phyloP scores from a whole-genome alignment of 2,888 invertebrate genomes.

The Catocala fraxini region DNA sequence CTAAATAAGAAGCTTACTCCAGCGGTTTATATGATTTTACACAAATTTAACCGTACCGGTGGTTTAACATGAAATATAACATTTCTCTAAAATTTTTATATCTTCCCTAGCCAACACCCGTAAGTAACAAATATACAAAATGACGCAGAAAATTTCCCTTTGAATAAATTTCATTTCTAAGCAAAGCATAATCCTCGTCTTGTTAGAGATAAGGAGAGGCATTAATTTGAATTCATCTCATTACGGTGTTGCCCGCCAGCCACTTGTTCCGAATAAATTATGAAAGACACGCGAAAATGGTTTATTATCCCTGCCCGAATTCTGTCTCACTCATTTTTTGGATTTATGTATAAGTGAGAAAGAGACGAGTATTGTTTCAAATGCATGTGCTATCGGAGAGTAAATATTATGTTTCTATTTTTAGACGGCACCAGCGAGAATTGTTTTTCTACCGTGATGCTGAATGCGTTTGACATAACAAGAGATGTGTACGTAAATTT shows the following conservation, averaged over 20 bases:
- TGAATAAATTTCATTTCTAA: constrained; percentile 65
- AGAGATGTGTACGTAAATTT: not conserved
- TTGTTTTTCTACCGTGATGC: constrained; percentile 26
- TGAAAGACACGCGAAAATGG: constrained; percentile 62
- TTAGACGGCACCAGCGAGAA: constrained; percentile 20
- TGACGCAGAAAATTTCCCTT: constrained; percentile 55
- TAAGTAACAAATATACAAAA: constrained; percentile 49
- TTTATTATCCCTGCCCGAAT: constrained; percentile 55
- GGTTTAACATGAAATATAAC: not conserved
- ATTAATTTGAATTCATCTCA: constrained; percentile 70
- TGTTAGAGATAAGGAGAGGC: constrained; percentile 65
- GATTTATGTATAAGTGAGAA: constrained; percentile 16
- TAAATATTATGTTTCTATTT: constrained; percentile 32
- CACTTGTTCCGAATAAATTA: constrained; percentile 67
- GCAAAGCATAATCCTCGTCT: constrained; percentile 65
- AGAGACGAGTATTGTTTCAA: constrained; percentile 27
- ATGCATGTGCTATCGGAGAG: constrained; percentile 31
- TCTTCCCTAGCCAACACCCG: constrained; percentile 14
- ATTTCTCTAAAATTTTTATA: constrained; percentile 7
- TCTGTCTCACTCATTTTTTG: constrained; percentile 38
- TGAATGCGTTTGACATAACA: constrained; percentile 15
- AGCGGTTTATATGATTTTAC: no score
- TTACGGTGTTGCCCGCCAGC: constrained; percentile 59
- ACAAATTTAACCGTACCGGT: no score
- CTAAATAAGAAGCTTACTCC: no score